Conservation (phyloP, 2,797 vertebrate species). For the Astyanax mexicanus region DNA sequence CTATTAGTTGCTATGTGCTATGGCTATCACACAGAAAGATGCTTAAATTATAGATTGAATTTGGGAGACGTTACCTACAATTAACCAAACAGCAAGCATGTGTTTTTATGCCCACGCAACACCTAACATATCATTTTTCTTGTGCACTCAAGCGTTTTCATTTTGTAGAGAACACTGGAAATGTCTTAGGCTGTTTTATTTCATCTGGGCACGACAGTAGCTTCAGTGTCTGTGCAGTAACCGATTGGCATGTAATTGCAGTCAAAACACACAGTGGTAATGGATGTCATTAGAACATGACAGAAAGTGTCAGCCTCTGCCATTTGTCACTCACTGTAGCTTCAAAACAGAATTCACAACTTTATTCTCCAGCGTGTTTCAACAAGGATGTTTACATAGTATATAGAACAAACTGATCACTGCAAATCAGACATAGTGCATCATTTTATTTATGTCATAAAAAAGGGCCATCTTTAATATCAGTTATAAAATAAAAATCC, state of each 20-base stretch:
- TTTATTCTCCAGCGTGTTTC: neutral
- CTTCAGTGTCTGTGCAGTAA: neutral
- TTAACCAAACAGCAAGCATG: neutral
- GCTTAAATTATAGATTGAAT: neutral
- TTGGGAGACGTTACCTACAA: neutral
- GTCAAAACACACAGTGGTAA: neutral
- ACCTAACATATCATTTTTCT: neutral
- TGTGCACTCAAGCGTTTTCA: neutral
- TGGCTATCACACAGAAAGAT: neutral
- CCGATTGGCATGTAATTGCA: neutral
- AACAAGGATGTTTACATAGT: too few relatives aligned
- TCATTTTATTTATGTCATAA: too few relatives aligned
- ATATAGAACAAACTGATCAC: neutral
- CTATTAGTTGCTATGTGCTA: too few relatives aligned
- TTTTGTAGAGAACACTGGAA: conserved; percentile 4
- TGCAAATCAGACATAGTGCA: neutral
- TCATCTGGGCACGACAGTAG: neutral
- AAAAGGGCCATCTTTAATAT: too few relatives aligned
- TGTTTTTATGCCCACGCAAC: conserved; percentile 20
- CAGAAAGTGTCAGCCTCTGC: conserved; percentile 11
- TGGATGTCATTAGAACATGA: conserved; percentile 4
- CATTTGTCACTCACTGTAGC: conserved; percentile 10
- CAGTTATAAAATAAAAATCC: too few relatives aligned
- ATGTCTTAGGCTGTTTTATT: neutral
- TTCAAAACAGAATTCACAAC: neutral